Conservation (phyloP, 2,797 vertebrate species). For the Apogon talboti region DNA sequence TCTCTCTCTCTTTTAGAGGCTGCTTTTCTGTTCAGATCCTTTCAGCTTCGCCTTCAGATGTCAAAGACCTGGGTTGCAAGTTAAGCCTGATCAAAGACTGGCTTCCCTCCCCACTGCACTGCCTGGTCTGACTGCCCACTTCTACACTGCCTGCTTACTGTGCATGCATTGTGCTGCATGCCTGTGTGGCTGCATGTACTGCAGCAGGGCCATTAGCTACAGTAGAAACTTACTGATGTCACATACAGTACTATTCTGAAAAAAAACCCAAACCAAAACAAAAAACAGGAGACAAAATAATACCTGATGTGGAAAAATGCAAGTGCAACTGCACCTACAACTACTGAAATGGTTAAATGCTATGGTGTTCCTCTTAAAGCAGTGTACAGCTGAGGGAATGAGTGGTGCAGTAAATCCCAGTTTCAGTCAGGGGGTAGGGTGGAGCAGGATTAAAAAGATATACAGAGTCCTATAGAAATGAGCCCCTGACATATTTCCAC, state of each 20-base stretch:
- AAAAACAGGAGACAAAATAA: conserved; percentile 3
- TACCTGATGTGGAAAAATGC: not conserved
- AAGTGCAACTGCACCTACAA: not conserved
- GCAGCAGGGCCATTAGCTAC: conserved; percentile 31
- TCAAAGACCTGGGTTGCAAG: conserved; percentile 72
- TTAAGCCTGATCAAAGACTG: conserved; percentile 70
- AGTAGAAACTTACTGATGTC: conserved; percentile 29
- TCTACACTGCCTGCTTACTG: conserved; percentile 29
- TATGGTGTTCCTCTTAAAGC: not conserved
- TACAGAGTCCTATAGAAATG: conserved; percentile 56
- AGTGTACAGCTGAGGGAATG: conserved; percentile 33
- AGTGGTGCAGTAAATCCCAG: conserved; percentile 62
- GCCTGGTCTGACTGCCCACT: conserved; percentile 53
- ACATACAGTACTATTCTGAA: conserved; percentile 16
- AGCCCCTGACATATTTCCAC: conserved; percentile 53
- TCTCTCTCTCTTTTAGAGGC: conserved; percentile 20
- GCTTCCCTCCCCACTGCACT: conserved; percentile 44
- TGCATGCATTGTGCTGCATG: conserved; percentile 38
- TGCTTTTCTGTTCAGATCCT: conserved; percentile 55
- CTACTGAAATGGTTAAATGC: conserved; percentile 6
- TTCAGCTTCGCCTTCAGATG: conserved; percentile 66
- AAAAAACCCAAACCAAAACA: too few relatives aligned
- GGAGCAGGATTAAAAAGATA: conserved; percentile 65
- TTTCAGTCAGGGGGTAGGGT: conserved; percentile 48
- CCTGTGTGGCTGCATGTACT: not conserved